phyloP scores from a whole-genome alignment of 37 sponge, comb jelly and placozoan species.

The Bolinopsis microptera region DNA sequence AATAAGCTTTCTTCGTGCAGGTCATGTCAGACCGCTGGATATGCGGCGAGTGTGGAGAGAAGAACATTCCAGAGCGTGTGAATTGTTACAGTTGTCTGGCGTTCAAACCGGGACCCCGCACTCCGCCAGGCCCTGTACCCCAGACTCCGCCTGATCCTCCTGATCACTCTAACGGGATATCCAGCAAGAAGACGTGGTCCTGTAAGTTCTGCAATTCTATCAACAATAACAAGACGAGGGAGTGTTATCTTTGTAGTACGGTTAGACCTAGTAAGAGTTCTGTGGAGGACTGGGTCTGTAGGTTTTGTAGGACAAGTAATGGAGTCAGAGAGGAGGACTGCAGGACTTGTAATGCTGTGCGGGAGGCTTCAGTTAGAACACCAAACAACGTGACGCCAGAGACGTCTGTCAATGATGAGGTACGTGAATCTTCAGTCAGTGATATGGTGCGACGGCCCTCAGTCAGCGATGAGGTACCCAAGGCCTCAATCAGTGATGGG shows the following conservation, averaged over 20 bases:
- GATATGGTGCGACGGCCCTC: no score
- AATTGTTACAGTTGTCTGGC: slow-evolving; percentile 59
- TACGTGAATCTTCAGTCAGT: no score
- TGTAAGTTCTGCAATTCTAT: slow-evolving; percentile 25
- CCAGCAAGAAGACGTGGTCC: slow-evolving; percentile 18
- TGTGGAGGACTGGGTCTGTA: neutral
- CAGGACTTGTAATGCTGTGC: neutral
- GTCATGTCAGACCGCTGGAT: slow-evolving; percentile 5
- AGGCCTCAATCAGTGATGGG: no score
- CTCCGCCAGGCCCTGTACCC: slow-evolving; percentile 7
- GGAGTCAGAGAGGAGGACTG: neutral
- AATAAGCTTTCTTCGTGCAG: neutral
- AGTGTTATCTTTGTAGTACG: slow-evolving; percentile 6
- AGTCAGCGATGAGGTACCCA: no score
- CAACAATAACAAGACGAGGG: slow-evolving; percentile 16
- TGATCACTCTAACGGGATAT: neutral
- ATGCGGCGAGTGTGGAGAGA: slow-evolving; percentile 29
- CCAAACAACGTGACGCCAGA: neutral
- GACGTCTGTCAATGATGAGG: no score
- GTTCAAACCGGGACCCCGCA: slow-evolving; percentile 49
- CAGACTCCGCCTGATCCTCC: neutral
- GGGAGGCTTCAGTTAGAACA: neutral
- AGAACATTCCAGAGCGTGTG: slow-evolving; percentile 14
- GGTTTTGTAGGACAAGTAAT: neutral
- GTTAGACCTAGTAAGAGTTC: no score